Base-by-base conservation (phyloP, 1,140 invertebrate species). In the Papilio machaon region DNA sequence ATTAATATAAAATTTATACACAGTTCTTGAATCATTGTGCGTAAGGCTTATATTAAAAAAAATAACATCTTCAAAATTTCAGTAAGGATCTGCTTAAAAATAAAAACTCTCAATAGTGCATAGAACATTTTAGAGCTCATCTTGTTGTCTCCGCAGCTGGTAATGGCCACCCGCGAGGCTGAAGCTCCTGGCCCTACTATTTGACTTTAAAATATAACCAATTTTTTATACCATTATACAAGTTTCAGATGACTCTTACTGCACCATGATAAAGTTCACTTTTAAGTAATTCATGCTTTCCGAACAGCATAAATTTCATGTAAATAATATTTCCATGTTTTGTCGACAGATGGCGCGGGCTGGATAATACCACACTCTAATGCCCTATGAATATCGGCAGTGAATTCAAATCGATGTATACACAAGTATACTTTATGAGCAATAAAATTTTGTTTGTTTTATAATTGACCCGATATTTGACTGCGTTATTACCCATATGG, bases 81-180 rank as follows among this genome's bases (percentile, higher is more conserved):
- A 47, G 23, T 30, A 47, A 47, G 46, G 58, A 79, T 13, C 75
- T 77, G 47, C 2, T 11, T 73, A 78, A 5, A 81, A 67, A 76
- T 64, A 67, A 82, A 19, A 75, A 11, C 67, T 19, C 73, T 74
- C 73, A 75, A 47, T 46, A 30, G 19, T 13, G 11, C 3, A 5
- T 60, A 3, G 38, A 77, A 81, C 89, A 92, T 93, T 91, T 93
- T 93, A 93, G 80, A 79, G 80, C 81, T 49, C 75, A 82, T 64
- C 64, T 38, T 73, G 75, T 81, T 89, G 85, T 90, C 89, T 87
- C 90, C 85, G 85, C 89, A 90, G 85, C 87, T 90, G 86, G 86
- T 88, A 89, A 90, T 89, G 91, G 84, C 92, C 92, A 92, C 91
- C 91, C 92, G 88, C 86, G 88, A 87, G 80, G 82, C 86, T 87